These are phyloP conservation scores for Acleris holmiana DNA, from an alignment of 2,888 invertebrate species.

Conservation along the genomic window DNA sequence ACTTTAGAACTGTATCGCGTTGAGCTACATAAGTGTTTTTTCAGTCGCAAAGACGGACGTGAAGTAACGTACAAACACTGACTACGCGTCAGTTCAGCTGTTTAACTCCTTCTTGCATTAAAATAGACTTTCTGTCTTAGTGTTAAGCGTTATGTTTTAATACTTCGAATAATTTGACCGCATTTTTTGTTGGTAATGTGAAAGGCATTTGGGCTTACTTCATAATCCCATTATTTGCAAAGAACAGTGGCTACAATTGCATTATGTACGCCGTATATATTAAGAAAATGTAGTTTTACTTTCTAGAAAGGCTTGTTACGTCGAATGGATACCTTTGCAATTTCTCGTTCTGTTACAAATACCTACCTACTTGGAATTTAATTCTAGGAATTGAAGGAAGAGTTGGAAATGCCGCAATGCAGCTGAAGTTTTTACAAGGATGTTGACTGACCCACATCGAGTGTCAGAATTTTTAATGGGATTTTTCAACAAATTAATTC, in stretches of 20 bases:
- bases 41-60: slow-evolving; percentile 45
- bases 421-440: neutral
- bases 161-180: slow-evolving; percentile 33
- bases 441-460: no score
- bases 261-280: slow-evolving; percentile 42
- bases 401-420: slow-evolving; percentile 2
- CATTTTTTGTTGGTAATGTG: slow-evolving; percentile 41
- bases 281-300: slow-evolving; percentile 46
- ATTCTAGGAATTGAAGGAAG: slow-evolving; percentile 8
- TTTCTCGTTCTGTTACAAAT: slow-evolving; percentile 17
- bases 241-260: slow-evolving; percentile 47
- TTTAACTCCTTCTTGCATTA: slow-evolving; percentile 42
- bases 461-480: no score
- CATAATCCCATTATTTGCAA: slow-evolving; percentile 59
- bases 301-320: slow-evolving; percentile 42
- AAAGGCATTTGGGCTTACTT: slow-evolving; percentile 55
- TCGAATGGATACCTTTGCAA: slow-evolving; percentile 1
- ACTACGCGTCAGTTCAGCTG: slow-evolving; percentile 43
- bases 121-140: slow-evolving; percentile 44
- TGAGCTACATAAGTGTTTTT: slow-evolving; percentile 55
- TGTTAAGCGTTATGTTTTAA: slow-evolving; percentile 38
- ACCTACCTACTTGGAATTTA: slow-evolving; percentile 20
- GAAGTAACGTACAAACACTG: slow-evolving; percentile 46
- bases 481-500: no score
- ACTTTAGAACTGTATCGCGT: slow-evolving; percentile 57